Evolutionary conservation across 2,113 vertebrate species (phyloP).

Genomic region (Anoura caudifer): DNA sequence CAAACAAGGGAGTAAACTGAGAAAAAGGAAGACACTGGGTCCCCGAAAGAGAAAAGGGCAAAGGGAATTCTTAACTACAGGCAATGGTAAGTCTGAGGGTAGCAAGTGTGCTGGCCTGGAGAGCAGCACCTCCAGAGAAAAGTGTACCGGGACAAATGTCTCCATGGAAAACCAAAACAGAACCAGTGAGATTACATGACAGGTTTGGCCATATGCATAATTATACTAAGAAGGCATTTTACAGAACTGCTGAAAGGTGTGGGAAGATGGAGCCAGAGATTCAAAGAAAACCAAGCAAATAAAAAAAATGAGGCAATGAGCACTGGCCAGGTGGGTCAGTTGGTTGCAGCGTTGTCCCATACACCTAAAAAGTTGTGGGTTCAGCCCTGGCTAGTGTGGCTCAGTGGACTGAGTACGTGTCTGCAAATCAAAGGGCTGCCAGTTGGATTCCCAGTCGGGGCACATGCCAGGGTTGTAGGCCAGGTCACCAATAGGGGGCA

Average conservation of each 20-base stretch:
- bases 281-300: slow-evolving; percentile 50
- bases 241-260: slow-evolving; percentile 45
- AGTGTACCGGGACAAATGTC: neutral
- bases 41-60: neutral
- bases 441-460: too few relatives aligned
- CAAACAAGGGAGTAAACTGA: neutral
- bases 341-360: too few relatives aligned
- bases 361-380: too few relatives aligned
- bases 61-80: neutral
- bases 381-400: too few relatives aligned
- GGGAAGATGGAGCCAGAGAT: slow-evolving; percentile 29
- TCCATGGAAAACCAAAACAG: neutral
- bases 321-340: too few relatives aligned
- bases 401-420: too few relatives aligned
- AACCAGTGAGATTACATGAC: neutral
- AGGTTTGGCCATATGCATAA: slow-evolving; percentile 32
- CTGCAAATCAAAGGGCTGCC: too few relatives aligned
- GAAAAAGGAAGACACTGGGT: neutral
- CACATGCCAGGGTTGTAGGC: too few relatives aligned
- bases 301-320: slow-evolving; percentile 45
- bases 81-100: neutral
- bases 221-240: slow-evolving; percentile 25
- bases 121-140: neutral
- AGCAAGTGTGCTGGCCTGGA: neutral
- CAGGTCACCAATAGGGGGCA: too few relatives aligned